Conservation (phyloP, 2,113 vertebrate species). For the Rhombomys opimus region DNA sequence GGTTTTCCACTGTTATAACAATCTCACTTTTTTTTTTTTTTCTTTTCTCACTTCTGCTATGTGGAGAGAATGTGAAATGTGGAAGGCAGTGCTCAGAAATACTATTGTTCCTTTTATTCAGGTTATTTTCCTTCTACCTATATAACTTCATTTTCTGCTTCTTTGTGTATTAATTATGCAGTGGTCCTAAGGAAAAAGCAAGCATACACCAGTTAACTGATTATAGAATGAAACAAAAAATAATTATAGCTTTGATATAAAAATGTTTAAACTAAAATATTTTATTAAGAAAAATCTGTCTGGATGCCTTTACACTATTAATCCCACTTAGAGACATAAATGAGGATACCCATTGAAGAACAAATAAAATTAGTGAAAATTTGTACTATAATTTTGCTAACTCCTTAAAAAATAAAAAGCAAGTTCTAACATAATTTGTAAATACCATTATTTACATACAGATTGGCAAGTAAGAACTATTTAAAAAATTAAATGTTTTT, state of each 20-base stretch:
- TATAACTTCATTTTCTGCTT: slow-evolving; percentile 51
- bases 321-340: slow-evolving; percentile 35
- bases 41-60: neutral
- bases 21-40: slow-evolving; percentile 38
- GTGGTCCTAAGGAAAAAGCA: slow-evolving; percentile 43
- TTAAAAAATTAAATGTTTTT: slow-evolving; percentile 23
- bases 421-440: slow-evolving; percentile 46
- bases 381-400: slow-evolving; percentile 37
- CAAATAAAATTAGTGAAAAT: slow-evolving; percentile 17
- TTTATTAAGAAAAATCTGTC: slow-evolving; percentile 56
- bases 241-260: neutral
- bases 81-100: neutral
- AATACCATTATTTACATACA: slow-evolving; percentile 11
- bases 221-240: neutral
- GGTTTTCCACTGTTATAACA: slow-evolving; percentile 17
- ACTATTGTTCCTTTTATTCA: slow-evolving; percentile 24
- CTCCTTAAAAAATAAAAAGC: neutral
- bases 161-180: slow-evolving; percentile 16
- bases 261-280: slow-evolving; percentile 18
- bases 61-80: neutral
- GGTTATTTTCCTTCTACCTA: neutral
- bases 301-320: neutral
- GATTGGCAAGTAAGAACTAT: neutral
- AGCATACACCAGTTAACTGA: neutral
- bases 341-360: neutral